These are phyloP conservation scores for Marasmarcha lunaedactyla DNA, from an alignment of 2,888 invertebrate species.

Conservation along the genomic window DNA sequence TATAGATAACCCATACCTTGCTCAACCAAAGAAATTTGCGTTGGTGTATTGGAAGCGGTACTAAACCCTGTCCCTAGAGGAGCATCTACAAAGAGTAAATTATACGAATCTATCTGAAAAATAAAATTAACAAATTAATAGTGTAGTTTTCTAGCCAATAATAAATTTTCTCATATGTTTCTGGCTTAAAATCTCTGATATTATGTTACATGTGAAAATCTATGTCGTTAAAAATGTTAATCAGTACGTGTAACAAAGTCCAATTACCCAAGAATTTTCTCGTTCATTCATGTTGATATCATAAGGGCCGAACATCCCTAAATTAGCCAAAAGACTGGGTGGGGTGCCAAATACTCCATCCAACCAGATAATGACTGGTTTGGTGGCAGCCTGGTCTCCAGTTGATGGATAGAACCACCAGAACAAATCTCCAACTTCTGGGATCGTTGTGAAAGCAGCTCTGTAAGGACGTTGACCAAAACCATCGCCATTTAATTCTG, in stretches of 20 bases:
- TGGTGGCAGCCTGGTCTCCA: conserved; percentile 54
- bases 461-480: conserved; percentile 74
- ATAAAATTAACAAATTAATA: conserved; percentile 5
- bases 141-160: too few relatives aligned
- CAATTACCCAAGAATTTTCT: conserved; percentile 77
- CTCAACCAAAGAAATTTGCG: neutral
- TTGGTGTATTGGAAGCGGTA: conserved; percentile 35
- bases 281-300: conserved; percentile 74
- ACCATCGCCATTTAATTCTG: conserved; percentile 24
- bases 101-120: conserved; percentile 76
- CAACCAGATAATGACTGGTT: conserved; percentile 87
- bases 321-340: conserved; percentile 87
- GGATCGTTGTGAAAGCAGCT: conserved; percentile 80
- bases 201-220: too few relatives aligned
- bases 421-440: conserved; percentile 81
- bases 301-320: conserved; percentile 84
- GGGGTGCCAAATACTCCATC: conserved; percentile 87
- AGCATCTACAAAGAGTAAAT: conserved; percentile 89
- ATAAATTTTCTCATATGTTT: too few relatives aligned
- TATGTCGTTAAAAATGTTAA: too few relatives aligned
- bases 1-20: too few relatives aligned
- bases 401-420: conserved; percentile 88
- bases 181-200: too few relatives aligned
- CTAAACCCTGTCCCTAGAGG: conserved; percentile 91
- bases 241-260: neutral